These are phyloP conservation scores for Trypoxylus dichotomus DNA, from an alignment of 1,140 invertebrate genomes.

Conservation along the genomic window DNA sequence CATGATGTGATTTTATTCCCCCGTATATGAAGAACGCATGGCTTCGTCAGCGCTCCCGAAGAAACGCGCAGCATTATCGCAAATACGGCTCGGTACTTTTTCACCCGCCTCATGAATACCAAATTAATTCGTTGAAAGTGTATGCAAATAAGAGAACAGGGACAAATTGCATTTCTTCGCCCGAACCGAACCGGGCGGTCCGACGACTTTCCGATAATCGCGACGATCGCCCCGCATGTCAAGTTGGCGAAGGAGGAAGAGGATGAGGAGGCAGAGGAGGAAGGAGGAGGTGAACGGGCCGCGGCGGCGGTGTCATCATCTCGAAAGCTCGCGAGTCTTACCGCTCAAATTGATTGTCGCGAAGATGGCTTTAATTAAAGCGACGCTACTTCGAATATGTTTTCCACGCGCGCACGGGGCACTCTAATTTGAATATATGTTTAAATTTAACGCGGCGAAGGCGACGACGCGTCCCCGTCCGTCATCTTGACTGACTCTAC, in stretches of 20 bases:
- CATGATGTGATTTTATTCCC: too few relatives aligned
- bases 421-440: constrained; percentile 4
- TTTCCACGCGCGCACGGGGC: neutral
- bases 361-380: neutral
- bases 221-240: neutral
- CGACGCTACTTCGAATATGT: neutral
- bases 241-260: neutral
- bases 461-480: neutral
- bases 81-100: neutral
- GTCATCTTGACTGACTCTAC: neutral
- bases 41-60: too few relatives aligned
- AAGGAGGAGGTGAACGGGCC: neutral
- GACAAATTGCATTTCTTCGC: neutral
- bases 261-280: neutral
- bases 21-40: too few relatives aligned
- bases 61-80: neutral
- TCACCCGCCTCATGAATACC: neutral
- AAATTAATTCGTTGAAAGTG: neutral
- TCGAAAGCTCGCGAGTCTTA: neutral
- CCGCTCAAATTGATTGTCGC: neutral
- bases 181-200: neutral
- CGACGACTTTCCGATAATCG: neutral
- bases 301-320: neutral
- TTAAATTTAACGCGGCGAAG: neutral
- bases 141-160: constrained; percentile 6